Percentiles rank a stretch among this genome's conserved stretches.
Conservation (phyloP, 2,113 vertebrate genomes). For the Petroica traversi region DNA sequence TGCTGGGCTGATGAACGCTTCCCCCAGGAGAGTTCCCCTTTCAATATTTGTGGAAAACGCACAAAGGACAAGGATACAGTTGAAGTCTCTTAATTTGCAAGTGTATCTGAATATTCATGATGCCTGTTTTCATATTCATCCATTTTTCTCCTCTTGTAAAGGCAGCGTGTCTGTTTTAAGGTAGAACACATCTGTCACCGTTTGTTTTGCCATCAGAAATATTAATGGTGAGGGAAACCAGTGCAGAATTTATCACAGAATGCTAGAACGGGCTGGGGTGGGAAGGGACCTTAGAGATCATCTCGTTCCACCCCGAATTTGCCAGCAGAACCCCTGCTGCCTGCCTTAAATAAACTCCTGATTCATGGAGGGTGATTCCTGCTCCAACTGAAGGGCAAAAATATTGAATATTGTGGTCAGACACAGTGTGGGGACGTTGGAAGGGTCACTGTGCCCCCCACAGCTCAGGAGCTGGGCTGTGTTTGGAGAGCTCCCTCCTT, state of each 20-base stretch:
- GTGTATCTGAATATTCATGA: neutral
- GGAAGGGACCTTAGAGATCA: neutral
- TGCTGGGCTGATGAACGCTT: neutral
- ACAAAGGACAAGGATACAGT: conserved; percentile 23
- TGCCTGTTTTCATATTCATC: neutral
- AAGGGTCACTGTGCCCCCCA: accelerated
- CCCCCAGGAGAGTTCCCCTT: neutral
- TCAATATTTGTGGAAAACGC: conserved; percentile 16
- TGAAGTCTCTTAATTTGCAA: conserved; percentile 34
- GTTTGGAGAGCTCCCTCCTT: neutral
- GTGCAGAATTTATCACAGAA: neutral
- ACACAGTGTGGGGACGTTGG: neutral
- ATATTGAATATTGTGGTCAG: neutral
- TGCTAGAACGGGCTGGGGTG: accelerated
- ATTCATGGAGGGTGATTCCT: accelerated
- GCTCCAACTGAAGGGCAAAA: neutral
- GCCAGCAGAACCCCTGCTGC: neutral
- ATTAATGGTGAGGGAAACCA: neutral
- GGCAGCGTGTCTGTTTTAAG: neutral
- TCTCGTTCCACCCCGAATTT: neutral
- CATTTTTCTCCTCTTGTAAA: neutral
- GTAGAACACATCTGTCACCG: neutral
- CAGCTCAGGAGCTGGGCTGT: neutral
- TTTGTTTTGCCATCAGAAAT: neutral
- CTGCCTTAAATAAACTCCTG: neutral